Evolutionary conservation across 2,888 invertebrate genomes (phyloP), one percentile per base, ranked within the genome.

Genomic region (Biston betularia): DNA sequence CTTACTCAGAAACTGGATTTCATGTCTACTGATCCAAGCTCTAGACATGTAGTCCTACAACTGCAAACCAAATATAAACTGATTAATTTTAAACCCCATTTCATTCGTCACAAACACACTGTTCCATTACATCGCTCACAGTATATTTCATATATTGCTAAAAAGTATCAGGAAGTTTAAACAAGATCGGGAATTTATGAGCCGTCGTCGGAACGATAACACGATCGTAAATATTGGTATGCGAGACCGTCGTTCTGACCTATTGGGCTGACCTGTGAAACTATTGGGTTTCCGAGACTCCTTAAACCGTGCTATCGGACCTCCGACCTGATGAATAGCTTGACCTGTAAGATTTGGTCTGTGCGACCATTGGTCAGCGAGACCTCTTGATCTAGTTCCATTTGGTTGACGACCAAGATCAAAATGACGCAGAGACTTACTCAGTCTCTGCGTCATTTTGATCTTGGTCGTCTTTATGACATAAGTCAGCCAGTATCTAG

Each of bases 171-270:
- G 44, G 53, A 35, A 44, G 45, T 45, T 61, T 35, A 46, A 46
- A 61, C 50, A 38, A 54, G 38, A 54, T 61, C 53, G 38, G 46
- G 44, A 42, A 55, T 46, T 38, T 14, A 54, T 59, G 38, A 58
- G 11, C 58, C 12, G n/a, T 15, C 46, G 40, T 15, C 46, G 40
- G 42, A 50, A 42, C 50, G 59, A 59, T 59, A 50, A 50, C 50
- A 50, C 49, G 49, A 42, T 42, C 50, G 34, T 59, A 61, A 50
- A 50, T 53, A 65, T 68, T 68, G 62, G 62, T 40, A 34, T 44
- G 50, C 50, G n/a, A 24, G 45, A 45, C 40, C 42, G 40, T n/a
- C 34, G 35, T n/a, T 38, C 38, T 33, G 33, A 42, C 55, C 55
- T 55, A 44, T 38, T 6, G 38, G 52, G 15, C 38, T 33, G 38